Percentiles rank a stretch among this genome's conserved stretches.
These are phyloP conservation scores for Eupithecia insigniata DNA, from an alignment of 2,888 invertebrate species.

Conservation along the genomic window DNA sequence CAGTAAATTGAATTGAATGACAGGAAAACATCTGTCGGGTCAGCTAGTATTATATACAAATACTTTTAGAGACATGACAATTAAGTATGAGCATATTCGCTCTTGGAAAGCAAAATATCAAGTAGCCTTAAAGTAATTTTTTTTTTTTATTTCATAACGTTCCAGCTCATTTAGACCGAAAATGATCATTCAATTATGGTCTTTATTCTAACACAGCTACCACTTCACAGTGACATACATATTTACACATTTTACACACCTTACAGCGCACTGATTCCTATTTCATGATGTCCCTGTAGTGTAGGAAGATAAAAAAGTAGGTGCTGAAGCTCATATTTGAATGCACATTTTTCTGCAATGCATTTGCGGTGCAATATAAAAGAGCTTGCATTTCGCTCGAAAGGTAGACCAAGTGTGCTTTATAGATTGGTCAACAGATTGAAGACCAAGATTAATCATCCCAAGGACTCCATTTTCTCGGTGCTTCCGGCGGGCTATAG, in stretches of 20 bases:
- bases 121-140: not conserved
- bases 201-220: not conserved
- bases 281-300: not conserved
- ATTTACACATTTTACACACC: not conserved
- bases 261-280: not conserved
- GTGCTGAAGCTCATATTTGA: not conserved
- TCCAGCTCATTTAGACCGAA: not conserved
- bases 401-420: not conserved
- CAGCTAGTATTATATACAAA: no score
- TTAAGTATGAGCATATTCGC: no score
- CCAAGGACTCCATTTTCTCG: not conserved
- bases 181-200: not conserved
- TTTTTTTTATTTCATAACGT: no score
- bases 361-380: not conserved
- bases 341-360: not conserved
- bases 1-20: no score
- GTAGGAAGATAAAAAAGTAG: not conserved
- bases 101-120: no score
- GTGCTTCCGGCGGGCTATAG: not conserved
- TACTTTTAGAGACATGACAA: no score
- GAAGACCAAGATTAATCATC: not conserved
- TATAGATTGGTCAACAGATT: not conserved
- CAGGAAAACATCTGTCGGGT: no score
- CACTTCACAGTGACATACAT: not conserved
- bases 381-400: not conserved